phyloP scores from a whole-genome alignment of 2,797 vertebrate genomes.

The Sebastiscus tertius region DNA sequence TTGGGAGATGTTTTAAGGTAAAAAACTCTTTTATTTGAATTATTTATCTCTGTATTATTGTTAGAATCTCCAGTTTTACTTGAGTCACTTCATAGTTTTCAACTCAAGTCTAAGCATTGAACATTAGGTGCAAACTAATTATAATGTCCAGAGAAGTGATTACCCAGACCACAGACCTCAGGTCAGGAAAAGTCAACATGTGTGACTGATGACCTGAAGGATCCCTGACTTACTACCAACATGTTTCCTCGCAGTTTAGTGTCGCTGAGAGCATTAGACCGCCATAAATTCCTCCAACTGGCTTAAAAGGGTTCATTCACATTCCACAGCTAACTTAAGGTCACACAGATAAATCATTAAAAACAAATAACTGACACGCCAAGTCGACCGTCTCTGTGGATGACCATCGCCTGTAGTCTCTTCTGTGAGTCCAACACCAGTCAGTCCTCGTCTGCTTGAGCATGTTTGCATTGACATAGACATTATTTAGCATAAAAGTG shows the following conservation, averaged over 20 bases:
- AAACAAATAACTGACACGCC: constrained; percentile 24
- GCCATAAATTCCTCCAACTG: constrained; percentile 47
- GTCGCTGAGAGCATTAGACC: constrained; percentile 12
- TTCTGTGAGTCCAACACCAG: neutral
- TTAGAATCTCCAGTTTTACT: neutral
- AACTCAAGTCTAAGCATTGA: neutral
- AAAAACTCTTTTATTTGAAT: neutral
- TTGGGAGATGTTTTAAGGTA: neutral
- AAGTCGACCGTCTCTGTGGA: neutral
- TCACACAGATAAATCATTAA: constrained; percentile 38
- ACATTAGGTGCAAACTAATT: neutral
- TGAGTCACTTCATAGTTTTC: neutral
- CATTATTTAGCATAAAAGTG: neutral
- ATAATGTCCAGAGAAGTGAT: neutral
- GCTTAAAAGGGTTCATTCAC: constrained; percentile 25
- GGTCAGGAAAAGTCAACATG: constrained; percentile 16
- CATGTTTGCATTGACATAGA: neutral
- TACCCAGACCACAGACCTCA: neutral
- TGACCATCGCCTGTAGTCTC: neutral
- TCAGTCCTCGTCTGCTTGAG: neutral
- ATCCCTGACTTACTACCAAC: constrained; percentile 18
- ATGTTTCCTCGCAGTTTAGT: constrained; percentile 22
- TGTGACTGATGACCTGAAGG: neutral
- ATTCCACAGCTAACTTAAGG: constrained; percentile 41
- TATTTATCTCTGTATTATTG: neutral